Percentiles rank a stretch among this genome's conserved stretches.
phyloP scores from a whole-genome alignment of 1,140 invertebrate genomes.

The Drosophila trapezifrons region DNA sequence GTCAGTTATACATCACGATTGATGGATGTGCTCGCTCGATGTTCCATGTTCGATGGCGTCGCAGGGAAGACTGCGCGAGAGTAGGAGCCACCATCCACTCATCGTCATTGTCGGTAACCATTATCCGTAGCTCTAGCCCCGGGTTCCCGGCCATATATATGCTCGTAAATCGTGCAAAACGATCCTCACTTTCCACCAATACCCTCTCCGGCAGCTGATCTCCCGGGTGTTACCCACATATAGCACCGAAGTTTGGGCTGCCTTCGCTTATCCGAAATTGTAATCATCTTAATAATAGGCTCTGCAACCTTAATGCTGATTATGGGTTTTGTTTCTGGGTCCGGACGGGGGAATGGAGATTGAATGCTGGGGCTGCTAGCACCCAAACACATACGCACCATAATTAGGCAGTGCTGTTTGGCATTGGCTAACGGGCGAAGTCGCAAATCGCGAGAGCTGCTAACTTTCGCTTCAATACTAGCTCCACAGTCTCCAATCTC shows the following conservation, averaged over 20 bases:
- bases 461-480: slow-evolving; percentile 35
- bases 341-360: slow-evolving; percentile 24
- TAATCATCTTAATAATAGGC: slow-evolving; percentile 77
- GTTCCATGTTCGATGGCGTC: background rate
- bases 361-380: slow-evolving; percentile 34
- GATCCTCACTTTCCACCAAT: slow-evolving; percentile 29
- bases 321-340: slow-evolving; percentile 52
- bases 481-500: background rate
- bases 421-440: slow-evolving; percentile 44
- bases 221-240: slow-evolving; percentile 64
- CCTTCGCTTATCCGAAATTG: slow-evolving; percentile 67
- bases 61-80: background rate
- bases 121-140: slow-evolving; percentile 42
- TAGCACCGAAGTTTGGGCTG: slow-evolving; percentile 36
- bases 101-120: slow-evolving; percentile 54
- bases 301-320: slow-evolving; percentile 61
- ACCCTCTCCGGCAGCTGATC: slow-evolving; percentile 12
- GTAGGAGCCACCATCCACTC: slow-evolving; percentile 66
- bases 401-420: slow-evolving; percentile 48
- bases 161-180: slow-evolving; percentile 56
- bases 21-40: slow-evolving; percentile 35
- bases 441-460: background rate
- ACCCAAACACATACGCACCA: slow-evolving; percentile 53
- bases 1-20: slow-evolving; percentile 75
- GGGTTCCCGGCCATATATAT: slow-evolving; percentile 13